Base-by-base conservation (phyloP, 2,797 vertebrate genomes). In the Echeneis naucrates region DNA sequence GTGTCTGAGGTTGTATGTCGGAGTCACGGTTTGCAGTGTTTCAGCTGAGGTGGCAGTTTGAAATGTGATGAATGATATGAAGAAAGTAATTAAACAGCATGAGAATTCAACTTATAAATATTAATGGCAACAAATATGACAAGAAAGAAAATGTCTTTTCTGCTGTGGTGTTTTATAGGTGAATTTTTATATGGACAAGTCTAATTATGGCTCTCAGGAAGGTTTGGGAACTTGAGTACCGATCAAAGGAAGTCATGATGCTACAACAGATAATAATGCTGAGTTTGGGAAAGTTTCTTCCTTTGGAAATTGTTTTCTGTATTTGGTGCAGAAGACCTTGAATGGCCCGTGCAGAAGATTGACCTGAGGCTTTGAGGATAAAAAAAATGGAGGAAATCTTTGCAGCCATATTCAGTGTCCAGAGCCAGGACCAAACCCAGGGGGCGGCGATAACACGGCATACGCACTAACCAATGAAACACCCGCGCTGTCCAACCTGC, bases 1-100 rank as follows among this genome's bases (percentile, higher is more conserved):
- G 23, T 61, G 74, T 76, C 72, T 62, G 58, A 66, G 51, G 47
- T 38, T 53, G 52, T 44, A 19, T 64, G 75, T 73, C 10, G 64
- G 40, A 64, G 47, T 58, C 62, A 53, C 72, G 60, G 65, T 35
- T 58, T 5, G 30, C 19, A 8, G 50, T 54, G 57, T 69, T 75
- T 8, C 3, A 57, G 44, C 52, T 40, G 45, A 51, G 40, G 24
- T 5, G 24, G 26, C 33, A 48, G 54, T 52, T 69, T 2, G 5
- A 48, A 52, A 78, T 24, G 52, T 48, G 27, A 32, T 19, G 10
- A 60, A 62, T 51, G 57, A 40, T 26, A 37, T 8, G 26, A 53
- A 64, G 21, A 35, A 3, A 66, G 33, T 30, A 35, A 58, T 51
- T 44, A 33, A 72, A 68, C 40, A 66, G 17, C 4, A 8, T 19